A percentile compares a stretch with the other conserved stretches of the same genome.
Evolutionary conservation across 2,888 invertebrate genomes (phyloP).

Genomic region (Tryphoninae sp.): DNA sequence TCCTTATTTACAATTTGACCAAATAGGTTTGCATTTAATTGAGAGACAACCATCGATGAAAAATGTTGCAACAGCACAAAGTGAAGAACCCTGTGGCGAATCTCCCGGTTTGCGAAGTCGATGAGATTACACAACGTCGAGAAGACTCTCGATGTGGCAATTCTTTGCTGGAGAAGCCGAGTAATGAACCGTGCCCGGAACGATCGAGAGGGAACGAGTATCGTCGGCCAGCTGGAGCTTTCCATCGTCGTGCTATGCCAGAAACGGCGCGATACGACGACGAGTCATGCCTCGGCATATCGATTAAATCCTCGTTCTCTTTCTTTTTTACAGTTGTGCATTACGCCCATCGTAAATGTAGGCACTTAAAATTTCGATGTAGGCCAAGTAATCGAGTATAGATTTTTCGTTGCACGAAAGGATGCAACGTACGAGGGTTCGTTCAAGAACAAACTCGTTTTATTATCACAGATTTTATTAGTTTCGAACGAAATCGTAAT

Average conservation of each 20-base stretch:
- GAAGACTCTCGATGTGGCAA: constrained; percentile 10
- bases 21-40: neutral
- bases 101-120: neutral
- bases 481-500: no score
- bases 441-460: no score
- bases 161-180: neutral
- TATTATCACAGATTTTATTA: no score
- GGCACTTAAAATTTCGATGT: neutral
- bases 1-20: neutral
- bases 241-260: constrained; percentile 12
- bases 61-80: neutral
- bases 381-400: neutral
- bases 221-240: neutral
- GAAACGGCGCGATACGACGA: constrained; percentile 15
- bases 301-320: constrained; percentile 29
- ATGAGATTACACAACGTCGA: constrained; percentile 7
- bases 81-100: constrained; percentile 24
- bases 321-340: neutral
- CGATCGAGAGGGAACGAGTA: constrained; percentile 26
- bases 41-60: neutral
- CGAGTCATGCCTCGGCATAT: constrained; percentile 31
- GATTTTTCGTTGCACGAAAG: neutral
- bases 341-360: neutral
- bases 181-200: neutral
- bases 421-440: no score